Evolutionary conservation across 2,888 invertebrate genomes (phyloP).

Genomic region (Pseudoips prasinana): DNA sequence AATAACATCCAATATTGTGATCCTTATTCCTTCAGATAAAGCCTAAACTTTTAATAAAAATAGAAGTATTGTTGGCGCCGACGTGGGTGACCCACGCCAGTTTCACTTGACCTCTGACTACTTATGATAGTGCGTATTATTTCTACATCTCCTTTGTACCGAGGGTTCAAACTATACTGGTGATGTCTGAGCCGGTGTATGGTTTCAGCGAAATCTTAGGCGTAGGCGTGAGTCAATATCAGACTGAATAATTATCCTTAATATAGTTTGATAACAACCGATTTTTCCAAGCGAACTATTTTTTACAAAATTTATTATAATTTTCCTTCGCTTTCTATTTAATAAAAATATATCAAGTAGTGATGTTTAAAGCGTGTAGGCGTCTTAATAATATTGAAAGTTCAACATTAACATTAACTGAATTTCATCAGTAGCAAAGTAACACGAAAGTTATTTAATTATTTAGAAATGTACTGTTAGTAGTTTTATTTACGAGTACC

Average conservation of each 20-base stretch:
- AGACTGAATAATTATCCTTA: slow-evolving; percentile 5
- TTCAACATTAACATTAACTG: too few species aligned
- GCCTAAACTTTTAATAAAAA: slow-evolving; percentile 6
- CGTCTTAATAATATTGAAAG: too few species aligned
- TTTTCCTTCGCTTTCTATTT: too few species aligned
- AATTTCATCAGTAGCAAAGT: too few species aligned
- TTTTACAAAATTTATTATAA: too few species aligned
- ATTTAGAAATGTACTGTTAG: too few species aligned
- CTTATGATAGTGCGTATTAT: not conserved
- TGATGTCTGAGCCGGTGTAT: not conserved
- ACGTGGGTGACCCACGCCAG: slow-evolving; percentile 14
- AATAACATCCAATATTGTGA: slow-evolving; percentile 1
- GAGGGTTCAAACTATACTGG: slow-evolving; percentile 7
- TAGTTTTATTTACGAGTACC: too few species aligned
- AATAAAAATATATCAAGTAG: too few species aligned
- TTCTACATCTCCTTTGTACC: slow-evolving; percentile 2
- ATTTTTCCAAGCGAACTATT: too few species aligned
- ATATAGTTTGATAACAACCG: too few species aligned
- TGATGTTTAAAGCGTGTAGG: too few species aligned
- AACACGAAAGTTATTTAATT: too few species aligned
- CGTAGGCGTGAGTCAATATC: slow-evolving; percentile 13
- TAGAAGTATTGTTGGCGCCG: slow-evolving; percentile 9
- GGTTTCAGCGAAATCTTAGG: slow-evolving; percentile 15
- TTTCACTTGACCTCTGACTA: slow-evolving; percentile 2
- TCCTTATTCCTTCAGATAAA: not conserved